These are phyloP conservation scores for Pipra filicauda DNA, from an alignment of 2,113 vertebrate species.

Conservation along the genomic window DNA sequence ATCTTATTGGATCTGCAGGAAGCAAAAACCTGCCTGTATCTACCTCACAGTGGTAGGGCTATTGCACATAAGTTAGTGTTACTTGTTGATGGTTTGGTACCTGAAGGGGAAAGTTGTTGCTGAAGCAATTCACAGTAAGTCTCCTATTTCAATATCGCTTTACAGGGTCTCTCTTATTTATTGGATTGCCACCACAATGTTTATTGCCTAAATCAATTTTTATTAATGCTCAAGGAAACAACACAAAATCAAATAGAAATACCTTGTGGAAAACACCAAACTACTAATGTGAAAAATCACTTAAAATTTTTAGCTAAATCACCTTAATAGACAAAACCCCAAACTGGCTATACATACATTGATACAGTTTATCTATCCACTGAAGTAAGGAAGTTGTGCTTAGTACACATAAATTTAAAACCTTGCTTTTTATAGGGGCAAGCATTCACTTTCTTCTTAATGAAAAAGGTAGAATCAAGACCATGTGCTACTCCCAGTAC, in stretches of 20 bases:
- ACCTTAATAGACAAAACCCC: background rate
- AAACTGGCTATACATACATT: background rate
- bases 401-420: background rate
- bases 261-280: background rate
- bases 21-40: background rate
- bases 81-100: background rate
- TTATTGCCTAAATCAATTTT: constrained; percentile 8
- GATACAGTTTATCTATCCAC: background rate
- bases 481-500: background rate
- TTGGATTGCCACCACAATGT: background rate
- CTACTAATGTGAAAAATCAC: background rate
- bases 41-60: background rate
- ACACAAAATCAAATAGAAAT: background rate
- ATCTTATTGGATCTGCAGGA: background rate
- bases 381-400: background rate
- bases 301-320: background rate
- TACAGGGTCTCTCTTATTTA: background rate
- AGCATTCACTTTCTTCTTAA: background rate
- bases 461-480: background rate
- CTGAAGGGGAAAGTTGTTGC: background rate
- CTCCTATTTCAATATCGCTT: background rate
- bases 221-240: constrained; percentile 18
- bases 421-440: background rate
- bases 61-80: background rate
- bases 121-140: background rate